These are phyloP conservation scores for Drosophila nebulosa DNA, from an alignment of 1,140 invertebrate genomes.

Conservation along the genomic window DNA sequence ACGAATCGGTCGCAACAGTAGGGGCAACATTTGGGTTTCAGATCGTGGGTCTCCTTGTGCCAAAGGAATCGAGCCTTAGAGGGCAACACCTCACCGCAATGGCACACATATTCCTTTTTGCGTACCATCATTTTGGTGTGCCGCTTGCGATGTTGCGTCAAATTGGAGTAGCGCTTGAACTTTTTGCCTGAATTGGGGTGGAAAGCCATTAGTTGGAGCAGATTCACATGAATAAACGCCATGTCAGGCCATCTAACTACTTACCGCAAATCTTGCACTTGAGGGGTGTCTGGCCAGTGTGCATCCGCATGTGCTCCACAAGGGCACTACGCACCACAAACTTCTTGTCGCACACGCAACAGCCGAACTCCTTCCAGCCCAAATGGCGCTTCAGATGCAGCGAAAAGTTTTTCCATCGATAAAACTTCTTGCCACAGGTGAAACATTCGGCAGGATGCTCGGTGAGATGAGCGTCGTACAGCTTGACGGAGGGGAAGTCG, in stretches of 20 bases:
- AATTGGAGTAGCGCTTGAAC: conserved; percentile 92
- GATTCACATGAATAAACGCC: not conserved
- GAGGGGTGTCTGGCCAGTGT: conserved; percentile 90
- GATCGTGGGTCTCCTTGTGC: conserved; percentile 92
- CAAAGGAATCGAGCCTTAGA: conserved; percentile 90
- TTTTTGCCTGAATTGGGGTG: conserved; percentile 82
- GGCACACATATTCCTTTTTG: conserved; percentile 90
- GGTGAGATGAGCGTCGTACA: conserved; percentile 87
- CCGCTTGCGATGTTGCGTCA: conserved; percentile 90
- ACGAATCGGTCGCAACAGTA: conserved; percentile 92
- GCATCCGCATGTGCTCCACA: conserved; percentile 89
- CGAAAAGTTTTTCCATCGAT: conserved; percentile 86
- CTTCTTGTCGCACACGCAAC: conserved; percentile 89
- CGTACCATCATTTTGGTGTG: conserved; percentile 86
- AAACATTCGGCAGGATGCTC: conserved; percentile 90
- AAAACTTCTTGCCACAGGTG: conserved; percentile 90
- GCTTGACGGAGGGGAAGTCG: conserved; percentile 76
- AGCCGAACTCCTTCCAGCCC: conserved; percentile 85
- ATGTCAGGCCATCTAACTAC: conserved; percentile 20
- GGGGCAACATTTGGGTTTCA: conserved; percentile 90
- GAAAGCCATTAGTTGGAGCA: not conserved
- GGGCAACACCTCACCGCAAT: conserved; percentile 90
- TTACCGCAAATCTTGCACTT: conserved; percentile 90
- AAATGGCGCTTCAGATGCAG: conserved; percentile 90
- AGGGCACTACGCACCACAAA: conserved; percentile 90